These are phyloP conservation scores for Mamestra configurata DNA, from an alignment of 1,140 invertebrate species.

Conservation along the genomic window DNA sequence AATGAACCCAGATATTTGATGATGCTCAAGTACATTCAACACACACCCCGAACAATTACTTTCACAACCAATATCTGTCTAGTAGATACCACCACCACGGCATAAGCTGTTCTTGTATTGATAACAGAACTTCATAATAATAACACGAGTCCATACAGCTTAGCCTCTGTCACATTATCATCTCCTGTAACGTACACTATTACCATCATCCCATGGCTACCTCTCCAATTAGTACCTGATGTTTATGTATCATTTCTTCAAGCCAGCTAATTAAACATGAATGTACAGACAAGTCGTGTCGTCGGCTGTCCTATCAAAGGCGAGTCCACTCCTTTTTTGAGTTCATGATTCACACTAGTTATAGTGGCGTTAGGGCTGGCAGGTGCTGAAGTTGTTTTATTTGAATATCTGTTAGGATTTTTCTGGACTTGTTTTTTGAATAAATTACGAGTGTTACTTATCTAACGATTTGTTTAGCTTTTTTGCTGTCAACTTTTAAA, in stretches of 20 bases:
- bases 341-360: constrained; percentile 52
- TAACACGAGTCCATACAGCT: neutral
- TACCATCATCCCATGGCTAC: constrained; percentile 38
- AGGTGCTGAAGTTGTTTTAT: neutral
- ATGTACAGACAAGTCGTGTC: constrained; percentile 40
- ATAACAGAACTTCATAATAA: too few species aligned
- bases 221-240: constrained; percentile 48
- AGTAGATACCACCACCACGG: too few species aligned
- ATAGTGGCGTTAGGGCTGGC: constrained; percentile 31
- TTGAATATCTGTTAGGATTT: neutral
- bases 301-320: constrained; percentile 48
- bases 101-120: too few species aligned
- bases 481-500: neutral
- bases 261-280: constrained; percentile 47
- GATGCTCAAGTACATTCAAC: too few species aligned
- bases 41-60: too few species aligned
- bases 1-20: too few species aligned
- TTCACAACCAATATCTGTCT: too few species aligned
- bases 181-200: neutral
- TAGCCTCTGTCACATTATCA: neutral
- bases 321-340: constrained; percentile 49
- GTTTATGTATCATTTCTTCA: constrained; percentile 50
- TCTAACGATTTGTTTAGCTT: neutral
- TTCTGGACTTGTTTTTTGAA: neutral
- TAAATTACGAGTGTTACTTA: neutral